Percentiles rank a stretch among this genome's conserved stretches.
Evolutionary conservation across 2,797 vertebrate species (phyloP).

Genomic region (Lycodopsis pacificus): DNA sequence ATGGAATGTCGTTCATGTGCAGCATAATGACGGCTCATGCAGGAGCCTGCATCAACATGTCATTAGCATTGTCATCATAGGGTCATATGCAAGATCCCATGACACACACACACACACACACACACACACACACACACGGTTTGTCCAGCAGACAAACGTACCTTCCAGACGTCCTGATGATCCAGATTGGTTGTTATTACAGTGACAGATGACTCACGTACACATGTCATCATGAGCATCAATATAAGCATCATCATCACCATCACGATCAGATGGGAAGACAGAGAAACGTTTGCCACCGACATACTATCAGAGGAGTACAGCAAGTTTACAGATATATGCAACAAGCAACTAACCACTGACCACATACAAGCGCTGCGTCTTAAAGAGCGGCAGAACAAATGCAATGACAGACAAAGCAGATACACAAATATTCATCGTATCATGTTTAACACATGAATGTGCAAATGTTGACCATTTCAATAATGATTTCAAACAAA

Average conservation of each 20-base stretch:
- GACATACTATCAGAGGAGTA: constrained; percentile 4
- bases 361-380: not conserved
- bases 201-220: constrained; percentile 48
- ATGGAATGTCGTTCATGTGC: constrained; percentile 40
- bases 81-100: constrained; percentile 24
- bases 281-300: not conserved
- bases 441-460: not conserved
- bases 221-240: constrained; percentile 33
- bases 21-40: constrained; percentile 47
- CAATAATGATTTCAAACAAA: not conserved
- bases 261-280: constrained; percentile 17
- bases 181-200: constrained; percentile 41
- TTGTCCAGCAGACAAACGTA: constrained; percentile 35
- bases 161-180: constrained; percentile 39
- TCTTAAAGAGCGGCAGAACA: not conserved
- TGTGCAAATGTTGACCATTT: not conserved
- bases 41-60: constrained; percentile 53
- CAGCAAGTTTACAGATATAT: not conserved
- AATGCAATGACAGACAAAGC: constrained; percentile 2
- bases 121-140: constrained; percentile 35
- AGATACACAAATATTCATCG: not conserved
- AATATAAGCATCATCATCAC: constrained; percentile 5
- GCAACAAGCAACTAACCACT: not conserved
- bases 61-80: constrained; percentile 60
- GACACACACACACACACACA: constrained; percentile 19